Conservation (phyloP, 2,113 vertebrate genomes). For the Nansenia antarctica region DNA sequence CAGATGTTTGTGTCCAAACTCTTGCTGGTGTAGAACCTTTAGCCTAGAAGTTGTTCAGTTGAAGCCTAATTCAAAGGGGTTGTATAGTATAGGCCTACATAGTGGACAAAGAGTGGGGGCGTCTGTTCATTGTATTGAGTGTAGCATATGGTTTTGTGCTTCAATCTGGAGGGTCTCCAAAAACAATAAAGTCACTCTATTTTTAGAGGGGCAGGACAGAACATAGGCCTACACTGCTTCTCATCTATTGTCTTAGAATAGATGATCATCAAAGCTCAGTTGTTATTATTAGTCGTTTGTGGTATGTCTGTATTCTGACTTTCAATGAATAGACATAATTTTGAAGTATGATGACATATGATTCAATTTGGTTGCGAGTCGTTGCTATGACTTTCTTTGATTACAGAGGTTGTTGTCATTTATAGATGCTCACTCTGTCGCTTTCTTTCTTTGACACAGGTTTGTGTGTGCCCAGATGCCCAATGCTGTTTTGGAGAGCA, state of each 20-base stretch:
- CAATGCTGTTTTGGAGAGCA: conserved; percentile 22
- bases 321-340: background rate
- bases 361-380: background rate
- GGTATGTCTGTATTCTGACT: too few relatives aligned
- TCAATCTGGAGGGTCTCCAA: conserved; percentile 1
- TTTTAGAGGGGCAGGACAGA: background rate
- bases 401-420: background rate
- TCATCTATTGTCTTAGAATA: conserved; percentile 1
- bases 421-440: background rate
- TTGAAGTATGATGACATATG: too few relatives aligned
- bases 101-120: background rate
- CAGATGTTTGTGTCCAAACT: background rate
- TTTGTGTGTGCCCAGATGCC: conserved; percentile 21
- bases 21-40: background rate
- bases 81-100: background rate
- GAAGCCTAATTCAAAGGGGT: background rate
- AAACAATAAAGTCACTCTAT: background rate
- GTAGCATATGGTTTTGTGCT: background rate
- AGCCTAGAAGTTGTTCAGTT: too few relatives aligned
- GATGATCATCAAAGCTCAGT: background rate
- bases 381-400: background rate
- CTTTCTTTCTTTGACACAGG: background rate
- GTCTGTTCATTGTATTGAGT: background rate
- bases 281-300: background rate
- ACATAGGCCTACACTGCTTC: background rate